These are phyloP conservation scores for Amphipoea lucens DNA, from an alignment of 2,888 invertebrate species.

Conservation along the genomic window DNA sequence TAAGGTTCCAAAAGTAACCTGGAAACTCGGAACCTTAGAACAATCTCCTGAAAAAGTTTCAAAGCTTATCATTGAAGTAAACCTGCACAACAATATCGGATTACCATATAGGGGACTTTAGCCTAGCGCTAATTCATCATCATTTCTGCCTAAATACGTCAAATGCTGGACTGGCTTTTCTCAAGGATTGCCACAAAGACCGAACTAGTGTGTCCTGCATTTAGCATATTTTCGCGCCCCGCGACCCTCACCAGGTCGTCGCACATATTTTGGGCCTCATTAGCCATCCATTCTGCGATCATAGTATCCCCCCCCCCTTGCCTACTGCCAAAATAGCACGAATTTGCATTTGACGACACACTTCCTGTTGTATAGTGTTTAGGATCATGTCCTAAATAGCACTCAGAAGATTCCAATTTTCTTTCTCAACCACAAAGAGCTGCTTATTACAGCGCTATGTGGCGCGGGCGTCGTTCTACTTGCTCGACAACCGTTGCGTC, in stretches of 20 bases:
- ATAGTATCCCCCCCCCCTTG: too few species aligned
- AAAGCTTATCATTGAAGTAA: too few species aligned
- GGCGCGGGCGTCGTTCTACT: constrained; percentile 74
- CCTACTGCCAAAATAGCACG: too few species aligned
- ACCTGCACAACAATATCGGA: too few species aligned
- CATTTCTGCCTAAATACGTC: background rate
- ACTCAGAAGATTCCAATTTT: constrained; percentile 30
- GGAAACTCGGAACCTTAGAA: too few species aligned
- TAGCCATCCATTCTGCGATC: background rate
- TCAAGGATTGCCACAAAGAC: background rate
- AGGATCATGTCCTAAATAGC: background rate
- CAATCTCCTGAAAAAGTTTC: too few species aligned
- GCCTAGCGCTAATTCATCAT: background rate
- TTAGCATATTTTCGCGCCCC: background rate
- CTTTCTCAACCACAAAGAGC: constrained; percentile 30
- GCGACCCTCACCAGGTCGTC: too few species aligned
- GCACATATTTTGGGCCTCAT: background rate
- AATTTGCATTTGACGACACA: background rate
- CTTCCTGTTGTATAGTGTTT: background rate
- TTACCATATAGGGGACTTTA: too few species aligned
- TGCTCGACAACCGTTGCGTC: constrained; percentile 76
- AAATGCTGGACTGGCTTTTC: background rate
- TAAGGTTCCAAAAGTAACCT: background rate
- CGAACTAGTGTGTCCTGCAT: background rate
- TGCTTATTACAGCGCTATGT: constrained; percentile 51